Base-by-base conservation (phyloP, 2,797 vertebrate species). In the Micrastur ruficollis region DNA sequence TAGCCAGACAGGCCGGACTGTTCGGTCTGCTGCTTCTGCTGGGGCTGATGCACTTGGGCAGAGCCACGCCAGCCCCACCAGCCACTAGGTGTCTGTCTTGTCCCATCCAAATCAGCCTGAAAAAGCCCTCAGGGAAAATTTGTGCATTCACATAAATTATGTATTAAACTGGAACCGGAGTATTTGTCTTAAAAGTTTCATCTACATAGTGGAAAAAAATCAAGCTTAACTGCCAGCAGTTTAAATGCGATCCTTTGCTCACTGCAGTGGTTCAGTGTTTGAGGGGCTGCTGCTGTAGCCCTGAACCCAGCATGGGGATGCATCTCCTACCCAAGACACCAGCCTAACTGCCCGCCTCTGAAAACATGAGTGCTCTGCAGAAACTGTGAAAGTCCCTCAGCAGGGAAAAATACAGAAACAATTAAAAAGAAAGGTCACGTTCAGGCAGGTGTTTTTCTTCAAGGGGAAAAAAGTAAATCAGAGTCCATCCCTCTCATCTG, bases 61-160 rank as follows among this genome's bases (percentile, higher is more conserved):
- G 20, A 13, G 85, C 55, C 80, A 25, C 1, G 5, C 25, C 0
- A 0, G 49, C 52, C 59, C 61, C 53, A 47, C 2, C 78, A 84
- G 90, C 96, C 97, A 79, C 94, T 96, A 97, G 97, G 85, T 96
- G 97, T 96, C 97, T 27, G 3, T 95, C 76, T 94, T 61, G 67
- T 76, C 73, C 87, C 72, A 74, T 14, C 10, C 46, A 74, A 50
- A 47, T 34, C 34, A 59, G 56, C 34, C 53, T 42, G 59, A 26
- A 80, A 75, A 71, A 89, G 15, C 31, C 26, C 27, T 44, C 31
- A 31, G 44, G 71, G 38, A 81, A 82, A 63, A 86, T 12, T 14
- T 38, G 8, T 12, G 46, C 8, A 1, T 65, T 91, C 61, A 31
- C 67, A 90, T 71, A 62, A 86, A 93, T 74, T 47, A 65, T 42